Conservation (phyloP, 2,797 vertebrate genomes). For the Hippopotamyrus pictus region DNA sequence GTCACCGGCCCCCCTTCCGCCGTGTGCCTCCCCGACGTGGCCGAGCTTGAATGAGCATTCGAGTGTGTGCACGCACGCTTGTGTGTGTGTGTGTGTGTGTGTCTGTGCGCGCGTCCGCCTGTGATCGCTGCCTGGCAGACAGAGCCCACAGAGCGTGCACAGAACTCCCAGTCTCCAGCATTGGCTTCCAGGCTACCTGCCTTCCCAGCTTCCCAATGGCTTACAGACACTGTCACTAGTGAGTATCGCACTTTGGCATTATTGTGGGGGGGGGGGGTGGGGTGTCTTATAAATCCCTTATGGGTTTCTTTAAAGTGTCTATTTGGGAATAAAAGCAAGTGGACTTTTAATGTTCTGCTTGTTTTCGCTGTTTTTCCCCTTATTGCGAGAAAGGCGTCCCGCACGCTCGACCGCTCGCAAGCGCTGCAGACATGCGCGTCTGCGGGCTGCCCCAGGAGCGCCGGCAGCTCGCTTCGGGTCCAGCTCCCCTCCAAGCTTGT, state of each 20-base stretch:
- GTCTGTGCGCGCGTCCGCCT: slow-evolving; percentile 20
- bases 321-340: not conserved
- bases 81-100: not conserved
- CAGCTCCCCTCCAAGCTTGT: not conserved
- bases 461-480: not conserved
- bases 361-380: not conserved
- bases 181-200: slow-evolving; percentile 44
- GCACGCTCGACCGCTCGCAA: not conserved
- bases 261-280: slow-evolving; percentile 21
- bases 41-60: slow-evolving; percentile 55
- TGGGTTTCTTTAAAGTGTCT: not conserved
- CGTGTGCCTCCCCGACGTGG: slow-evolving; percentile 46
- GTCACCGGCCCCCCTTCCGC: slow-evolving; percentile 54
- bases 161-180: slow-evolving; percentile 38
- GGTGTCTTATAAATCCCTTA: not conserved
- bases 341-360: not conserved
- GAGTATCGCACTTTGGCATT: slow-evolving; percentile 63
- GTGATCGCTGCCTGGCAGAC: slow-evolving; percentile 33
- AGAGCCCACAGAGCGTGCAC: slow-evolving; percentile 27
- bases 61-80: slow-evolving; percentile 19
- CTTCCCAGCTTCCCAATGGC: slow-evolving; percentile 63
- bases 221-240: slow-evolving; percentile 79
- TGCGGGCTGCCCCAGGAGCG: not conserved
- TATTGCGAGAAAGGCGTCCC: not conserved
- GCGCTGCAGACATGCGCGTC: not conserved